phyloP scores from a whole-genome alignment of 1,140 invertebrate genomes.

The Gonatopus flavifemur region DNA sequence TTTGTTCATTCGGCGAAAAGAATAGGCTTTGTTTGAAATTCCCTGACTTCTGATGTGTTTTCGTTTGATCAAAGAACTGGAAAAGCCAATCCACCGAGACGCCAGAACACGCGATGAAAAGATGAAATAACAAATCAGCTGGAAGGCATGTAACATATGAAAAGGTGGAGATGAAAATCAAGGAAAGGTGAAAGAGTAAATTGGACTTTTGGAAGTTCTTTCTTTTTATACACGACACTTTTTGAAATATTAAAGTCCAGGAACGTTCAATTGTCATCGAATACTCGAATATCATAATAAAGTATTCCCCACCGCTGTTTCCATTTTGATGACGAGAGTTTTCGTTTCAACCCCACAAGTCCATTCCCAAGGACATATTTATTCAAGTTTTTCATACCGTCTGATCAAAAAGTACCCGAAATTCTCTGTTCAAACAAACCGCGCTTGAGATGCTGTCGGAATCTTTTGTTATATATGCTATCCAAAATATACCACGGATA shows the following conservation, averaged over 20 bases:
- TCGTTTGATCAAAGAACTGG: too few relatives aligned
- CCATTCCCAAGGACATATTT: too few relatives aligned
- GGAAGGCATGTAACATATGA: conserved; percentile 5
- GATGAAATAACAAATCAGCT: neutral
- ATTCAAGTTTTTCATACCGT: too few relatives aligned
- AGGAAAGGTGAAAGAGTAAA: conserved; percentile 4
- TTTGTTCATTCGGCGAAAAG: too few relatives aligned
- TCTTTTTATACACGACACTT: conserved; percentile 39
- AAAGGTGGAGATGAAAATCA: conserved; percentile 3
- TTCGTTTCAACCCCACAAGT: neutral
- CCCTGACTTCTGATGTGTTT: too few relatives aligned
- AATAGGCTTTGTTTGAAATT: too few relatives aligned
- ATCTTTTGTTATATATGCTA: too few relatives aligned
- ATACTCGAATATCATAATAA: neutral
- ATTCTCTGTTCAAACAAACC: too few relatives aligned
- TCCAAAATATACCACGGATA: too few relatives aligned
- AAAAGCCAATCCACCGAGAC: too few relatives aligned
- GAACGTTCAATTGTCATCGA: conserved; percentile 34
- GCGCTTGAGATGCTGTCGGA: too few relatives aligned
- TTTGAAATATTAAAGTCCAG: conserved; percentile 46
- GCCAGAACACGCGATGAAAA: neutral
- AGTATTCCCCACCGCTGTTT: neutral
- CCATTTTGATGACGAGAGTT: neutral
- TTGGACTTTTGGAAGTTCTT: conserved; percentile 30
- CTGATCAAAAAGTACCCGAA: too few relatives aligned